A percentile compares a stretch with the other conserved stretches of the same genome.
These are phyloP conservation scores for Hydrotaea diabolus DNA, from an alignment of 2,888 invertebrate species.

Conservation along the genomic window DNA sequence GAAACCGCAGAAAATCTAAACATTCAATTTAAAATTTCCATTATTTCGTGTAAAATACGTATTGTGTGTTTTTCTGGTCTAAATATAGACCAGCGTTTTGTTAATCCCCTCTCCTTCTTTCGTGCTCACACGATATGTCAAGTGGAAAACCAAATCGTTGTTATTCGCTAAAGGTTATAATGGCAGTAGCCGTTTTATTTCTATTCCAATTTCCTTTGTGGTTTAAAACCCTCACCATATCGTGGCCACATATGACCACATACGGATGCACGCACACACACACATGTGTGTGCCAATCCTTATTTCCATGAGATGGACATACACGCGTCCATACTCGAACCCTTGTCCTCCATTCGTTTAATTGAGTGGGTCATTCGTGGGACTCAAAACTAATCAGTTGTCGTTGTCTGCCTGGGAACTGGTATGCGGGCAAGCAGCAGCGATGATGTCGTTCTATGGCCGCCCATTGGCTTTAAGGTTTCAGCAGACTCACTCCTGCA, in stretches of 20 bases:
- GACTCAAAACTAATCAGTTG: conserved; percentile 35
- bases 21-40: too few species aligned
- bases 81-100: too few species aligned
- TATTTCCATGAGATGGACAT: not conserved
- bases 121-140: too few species aligned
- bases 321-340: not conserved
- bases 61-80: too few species aligned
- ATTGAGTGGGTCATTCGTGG: not conserved
- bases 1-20: too few species aligned
- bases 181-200: conserved; percentile 14
- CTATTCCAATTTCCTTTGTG: conserved; percentile 29
- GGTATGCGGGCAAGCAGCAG: not conserved
- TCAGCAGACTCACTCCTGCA: not conserved
- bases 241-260: not conserved
- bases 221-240: conserved; percentile 3
- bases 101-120: too few species aligned
- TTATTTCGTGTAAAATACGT: too few species aligned
- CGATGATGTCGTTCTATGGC: not conserved
- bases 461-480: not conserved
- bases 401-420: conserved; percentile 9
- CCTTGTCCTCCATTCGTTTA: not conserved
- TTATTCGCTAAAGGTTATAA: not conserved
- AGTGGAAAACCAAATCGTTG: too few species aligned
- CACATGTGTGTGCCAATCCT: not conserved
- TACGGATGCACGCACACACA: not conserved